Evolutionary conservation across 2,797 vertebrate genomes (phyloP).

Genomic region (Pachyuromys duprasi): DNA sequence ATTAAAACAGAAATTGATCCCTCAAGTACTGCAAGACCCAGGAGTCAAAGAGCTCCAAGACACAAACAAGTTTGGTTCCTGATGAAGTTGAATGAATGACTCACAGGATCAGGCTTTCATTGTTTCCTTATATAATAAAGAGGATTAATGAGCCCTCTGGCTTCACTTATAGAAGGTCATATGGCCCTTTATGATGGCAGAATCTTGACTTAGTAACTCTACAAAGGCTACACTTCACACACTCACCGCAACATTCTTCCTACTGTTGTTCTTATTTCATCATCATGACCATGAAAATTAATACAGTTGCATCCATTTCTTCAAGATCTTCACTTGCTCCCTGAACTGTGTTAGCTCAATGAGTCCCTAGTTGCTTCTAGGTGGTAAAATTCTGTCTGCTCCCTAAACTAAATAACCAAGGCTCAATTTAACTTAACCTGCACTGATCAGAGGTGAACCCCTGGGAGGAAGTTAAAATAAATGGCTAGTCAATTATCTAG

Average conservation of each 20-base stretch:
- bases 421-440: slow-evolving; percentile 65
- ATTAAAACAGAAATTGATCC: not conserved
- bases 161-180: not conserved
- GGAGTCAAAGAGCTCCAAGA: not conserved
- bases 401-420: slow-evolving; percentile 18
- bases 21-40: not conserved
- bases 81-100: not conserved
- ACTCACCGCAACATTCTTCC: not conserved
- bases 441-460: slow-evolving; percentile 44
- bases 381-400: not conserved
- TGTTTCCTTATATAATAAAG: not conserved
- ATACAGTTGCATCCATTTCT: not conserved
- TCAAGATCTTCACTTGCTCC: not conserved
- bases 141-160: not conserved
- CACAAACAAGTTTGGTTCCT: not conserved
- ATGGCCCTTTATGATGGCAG: not conserved
- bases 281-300: not conserved
- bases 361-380: not conserved
- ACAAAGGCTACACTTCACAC: not conserved
- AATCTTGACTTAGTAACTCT: not conserved
- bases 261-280: not conserved
- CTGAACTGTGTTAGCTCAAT: not conserved
- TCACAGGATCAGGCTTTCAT: not conserved
- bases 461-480: slow-evolving; percentile 73
- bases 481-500: slow-evolving; percentile 57